Evolutionary conservation across 2,797 vertebrate species (phyloP), one percentile per base, ranked within the genome.

Genomic region (Euphonia xanthogaster): DNA sequence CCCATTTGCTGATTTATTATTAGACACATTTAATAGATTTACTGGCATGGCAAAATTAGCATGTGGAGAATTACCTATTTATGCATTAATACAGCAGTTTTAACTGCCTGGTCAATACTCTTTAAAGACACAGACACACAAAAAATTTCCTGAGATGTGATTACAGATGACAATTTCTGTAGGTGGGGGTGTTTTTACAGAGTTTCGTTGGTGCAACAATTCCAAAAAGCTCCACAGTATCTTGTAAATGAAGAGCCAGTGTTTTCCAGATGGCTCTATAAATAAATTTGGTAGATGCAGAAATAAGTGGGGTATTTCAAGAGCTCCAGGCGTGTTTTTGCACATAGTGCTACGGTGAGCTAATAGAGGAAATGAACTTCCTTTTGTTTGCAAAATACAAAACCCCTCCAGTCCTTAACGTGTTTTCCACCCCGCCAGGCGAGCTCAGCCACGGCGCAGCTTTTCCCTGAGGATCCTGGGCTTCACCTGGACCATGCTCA

Each of bases 281-380:
- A 93, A 95, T 83, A 91, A 66, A 91, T 91, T 27, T 31, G 54
- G 80, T 51, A 66, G 85, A 48, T 70, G n/a, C 78, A 95, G 81
- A 87, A 95, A 87, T 31, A 91, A 93, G 50, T 50, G 20, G 86
- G 81, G 86, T 96, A 80, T 93, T 93, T 92, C 15, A 15, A 53
- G 92, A 86, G 86, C 89, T 93, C 75, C 68, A 27, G 84, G 91
- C 30, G 0, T 89, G 89, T 45, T 92, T 92, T 94, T 83, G 87
- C 92, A 75, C 74, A 71, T 40, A 77, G 74, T 44, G 63, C 81
- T 33, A 28, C 14, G 48, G 81, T 48, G 92, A 96, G 81, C 78
- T 83, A 86, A 78, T 71, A 90, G 68, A 93, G 85, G 92, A 93
- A 96, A 93, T 77, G 66, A 86, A 48, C 92, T 96, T 95, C 92